phyloP scores from a whole-genome alignment of 2,888 invertebrate genomes.

The Drosophila austrosaltans region DNA sequence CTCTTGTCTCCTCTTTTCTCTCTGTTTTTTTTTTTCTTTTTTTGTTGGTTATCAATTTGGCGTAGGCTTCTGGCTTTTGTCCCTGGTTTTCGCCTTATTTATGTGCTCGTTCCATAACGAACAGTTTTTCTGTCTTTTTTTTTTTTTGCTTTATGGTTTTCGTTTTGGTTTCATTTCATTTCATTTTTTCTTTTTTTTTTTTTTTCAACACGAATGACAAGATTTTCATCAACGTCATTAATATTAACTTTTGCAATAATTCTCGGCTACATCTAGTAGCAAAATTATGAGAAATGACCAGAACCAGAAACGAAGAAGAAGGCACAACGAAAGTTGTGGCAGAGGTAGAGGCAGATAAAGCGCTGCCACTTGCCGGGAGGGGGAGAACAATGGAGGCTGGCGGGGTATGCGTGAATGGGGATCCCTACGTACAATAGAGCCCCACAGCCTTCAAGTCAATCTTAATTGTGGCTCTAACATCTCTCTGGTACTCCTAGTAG shows the following conservation, averaged over 20 bases:
- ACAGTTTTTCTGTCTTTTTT: constrained; percentile 33
- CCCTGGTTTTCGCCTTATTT: constrained; percentile 58
- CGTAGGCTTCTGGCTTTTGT: constrained; percentile 62
- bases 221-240: constrained; percentile 81
- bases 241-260: constrained; percentile 80
- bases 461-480: constrained; percentile 65
- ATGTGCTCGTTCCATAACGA: constrained; percentile 58
- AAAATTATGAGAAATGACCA: constrained; percentile 79
- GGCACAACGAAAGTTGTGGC: constrained; percentile 18
- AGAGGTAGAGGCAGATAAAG: neutral
- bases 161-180: constrained; percentile 15
- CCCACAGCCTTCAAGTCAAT: constrained; percentile 67
- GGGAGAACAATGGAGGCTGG: neutral
- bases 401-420: constrained; percentile 4
- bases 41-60: constrained; percentile 71
- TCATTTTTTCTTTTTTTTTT: constrained; percentile 7
- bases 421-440: constrained; percentile 49
- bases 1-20: neutral
- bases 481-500: constrained; percentile 25
- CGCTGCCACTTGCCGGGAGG: no score
- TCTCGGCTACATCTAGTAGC: constrained; percentile 59
- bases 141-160: constrained; percentile 10
- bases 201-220: constrained; percentile 72
- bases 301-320: constrained; percentile 64
- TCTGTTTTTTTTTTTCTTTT: constrained; percentile 48